Evolutionary conservation across 2,113 vertebrate species (phyloP).

Genomic region (Bungarus multicinctus): DNA sequence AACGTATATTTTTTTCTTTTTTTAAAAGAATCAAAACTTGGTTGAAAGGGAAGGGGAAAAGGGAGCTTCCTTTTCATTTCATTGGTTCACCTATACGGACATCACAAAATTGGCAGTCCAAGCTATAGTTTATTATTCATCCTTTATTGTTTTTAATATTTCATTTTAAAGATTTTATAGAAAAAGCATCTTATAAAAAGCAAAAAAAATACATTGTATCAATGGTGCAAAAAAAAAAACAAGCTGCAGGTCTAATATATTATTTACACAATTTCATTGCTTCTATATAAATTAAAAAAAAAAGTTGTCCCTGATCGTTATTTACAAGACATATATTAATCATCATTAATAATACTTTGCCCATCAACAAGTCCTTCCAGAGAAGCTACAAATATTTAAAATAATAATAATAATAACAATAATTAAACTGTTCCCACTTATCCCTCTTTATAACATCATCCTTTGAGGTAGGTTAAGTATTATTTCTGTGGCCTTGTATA

Average conservation of each 20-base stretch:
- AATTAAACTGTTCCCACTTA: background rate
- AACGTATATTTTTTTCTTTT: no score
- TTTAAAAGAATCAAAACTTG: no score
- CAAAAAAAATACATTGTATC: conserved; percentile 4
- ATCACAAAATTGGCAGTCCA: background rate
- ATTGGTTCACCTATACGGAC: background rate
- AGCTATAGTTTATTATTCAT: background rate
- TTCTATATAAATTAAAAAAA: conserved; percentile 17
- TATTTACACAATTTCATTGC: background rate
- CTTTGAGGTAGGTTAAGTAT: conserved; percentile 32
- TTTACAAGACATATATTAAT: conserved; percentile 28
- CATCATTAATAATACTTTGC: conserved; percentile 15
- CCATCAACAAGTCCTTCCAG: conserved; percentile 6
- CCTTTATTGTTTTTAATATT: background rate
- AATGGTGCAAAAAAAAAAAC: conserved; percentile 27
- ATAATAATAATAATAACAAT: background rate
- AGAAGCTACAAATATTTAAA: background rate
- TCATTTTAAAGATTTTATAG: background rate
- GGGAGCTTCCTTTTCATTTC: background rate
- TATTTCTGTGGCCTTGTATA: background rate
- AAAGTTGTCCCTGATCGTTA: background rate
- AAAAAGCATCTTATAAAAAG: background rate
- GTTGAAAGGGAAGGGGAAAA: background rate
- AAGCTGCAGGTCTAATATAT: background rate
- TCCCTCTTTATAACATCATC: background rate